Conservation (phyloP, 2,888 invertebrate species). For the Phragmatobia fuliginosa region DNA sequence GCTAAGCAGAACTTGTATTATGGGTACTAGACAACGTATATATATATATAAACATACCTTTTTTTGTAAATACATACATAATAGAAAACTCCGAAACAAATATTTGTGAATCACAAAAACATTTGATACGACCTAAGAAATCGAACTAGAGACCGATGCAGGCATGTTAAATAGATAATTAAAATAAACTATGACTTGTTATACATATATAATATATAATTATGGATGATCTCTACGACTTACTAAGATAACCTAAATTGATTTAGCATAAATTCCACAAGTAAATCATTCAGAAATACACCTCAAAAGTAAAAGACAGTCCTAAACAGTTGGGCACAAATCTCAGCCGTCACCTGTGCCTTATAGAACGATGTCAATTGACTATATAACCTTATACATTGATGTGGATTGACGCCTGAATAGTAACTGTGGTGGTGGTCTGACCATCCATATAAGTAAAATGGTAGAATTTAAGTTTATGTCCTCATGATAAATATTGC, state of each 20-base stretch:
- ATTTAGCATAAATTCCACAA: neutral
- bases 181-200: neutral
- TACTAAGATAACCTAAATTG: neutral
- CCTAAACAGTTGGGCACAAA: constrained; percentile 31
- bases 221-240: neutral
- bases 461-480: constrained; percentile 37
- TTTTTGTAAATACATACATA: too few species aligned
- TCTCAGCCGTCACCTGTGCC: constrained; percentile 38
- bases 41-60: too few species aligned
- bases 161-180: neutral
- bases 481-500: constrained; percentile 24
- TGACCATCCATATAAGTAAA: constrained; percentile 38
- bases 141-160: too few species aligned
- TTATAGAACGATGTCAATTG: constrained; percentile 51
- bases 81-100: too few species aligned
- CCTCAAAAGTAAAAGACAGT: constrained; percentile 10
- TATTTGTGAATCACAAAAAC: too few species aligned
- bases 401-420: constrained; percentile 54
- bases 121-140: too few species aligned
- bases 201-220: neutral
- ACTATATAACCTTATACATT: constrained; percentile 34
- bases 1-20: too few species aligned
- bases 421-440: constrained; percentile 49
- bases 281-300: neutral
- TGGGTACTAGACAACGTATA: too few species aligned